A percentile compares a stretch with the other conserved stretches of the same genome.
Conservation (phyloP, 35 echinoderm and acorn worm genomes). For the Apostichopus japonicus region DNA sequence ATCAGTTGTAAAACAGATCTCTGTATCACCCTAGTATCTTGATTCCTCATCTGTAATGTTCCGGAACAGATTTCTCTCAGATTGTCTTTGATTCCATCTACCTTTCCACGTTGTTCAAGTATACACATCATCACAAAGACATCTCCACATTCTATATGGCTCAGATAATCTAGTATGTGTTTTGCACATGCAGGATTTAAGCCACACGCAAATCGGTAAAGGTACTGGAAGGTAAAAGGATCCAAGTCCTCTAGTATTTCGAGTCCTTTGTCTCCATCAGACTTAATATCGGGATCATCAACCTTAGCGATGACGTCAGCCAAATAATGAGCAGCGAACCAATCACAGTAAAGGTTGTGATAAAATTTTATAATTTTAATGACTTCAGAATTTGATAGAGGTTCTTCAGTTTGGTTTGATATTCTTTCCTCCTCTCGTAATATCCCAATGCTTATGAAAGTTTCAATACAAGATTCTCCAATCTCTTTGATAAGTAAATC, state of each 20-base stretch:
- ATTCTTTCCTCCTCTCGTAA: background rate
- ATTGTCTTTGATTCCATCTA: no score
- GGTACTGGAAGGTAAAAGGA: background rate
- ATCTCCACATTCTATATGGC: no score
- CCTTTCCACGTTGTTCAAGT: no score
- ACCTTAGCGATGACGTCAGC: background rate
- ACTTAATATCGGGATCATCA: background rate
- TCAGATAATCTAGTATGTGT: slow-evolving; percentile 15
- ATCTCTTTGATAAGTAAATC: background rate
- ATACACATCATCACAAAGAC: no score
- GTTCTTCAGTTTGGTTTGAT: background rate
- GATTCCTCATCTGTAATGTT: no score
- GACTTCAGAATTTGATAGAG: background rate
- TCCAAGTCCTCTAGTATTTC: background rate
- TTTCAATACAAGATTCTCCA: background rate
- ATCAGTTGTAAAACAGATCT: no score
- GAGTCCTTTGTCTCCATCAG: background rate
- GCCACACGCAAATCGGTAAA: slow-evolving; percentile 12
- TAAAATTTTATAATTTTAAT: background rate
- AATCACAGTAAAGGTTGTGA: slow-evolving; percentile 2
- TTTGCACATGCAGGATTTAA: background rate
- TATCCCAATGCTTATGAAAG: background rate
- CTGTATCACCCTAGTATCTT: no score
- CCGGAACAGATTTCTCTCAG: no score
- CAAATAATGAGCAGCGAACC: background rate